Conservation (phyloP, 2,888 invertebrate genomes). For the Drosophila atroscutellata region DNA sequence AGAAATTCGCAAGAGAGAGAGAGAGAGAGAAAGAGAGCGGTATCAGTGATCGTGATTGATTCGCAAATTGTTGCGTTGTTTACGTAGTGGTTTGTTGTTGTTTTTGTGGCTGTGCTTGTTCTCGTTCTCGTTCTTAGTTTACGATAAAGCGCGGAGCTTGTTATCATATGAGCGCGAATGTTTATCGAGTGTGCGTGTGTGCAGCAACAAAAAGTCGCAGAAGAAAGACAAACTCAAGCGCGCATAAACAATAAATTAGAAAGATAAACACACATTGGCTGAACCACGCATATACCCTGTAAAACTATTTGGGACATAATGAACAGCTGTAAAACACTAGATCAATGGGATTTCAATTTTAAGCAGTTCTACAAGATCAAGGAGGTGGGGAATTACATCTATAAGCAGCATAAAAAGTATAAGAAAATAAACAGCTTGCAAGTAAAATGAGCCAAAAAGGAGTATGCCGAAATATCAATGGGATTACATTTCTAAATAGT, state of each 20-base stretch:
- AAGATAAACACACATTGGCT: neutral
- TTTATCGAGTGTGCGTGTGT: slow-evolving; percentile 49
- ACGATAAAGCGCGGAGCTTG: slow-evolving; percentile 53
- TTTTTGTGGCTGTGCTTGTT: neutral
- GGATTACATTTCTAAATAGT: neutral
- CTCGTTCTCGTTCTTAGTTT: slow-evolving; percentile 43
- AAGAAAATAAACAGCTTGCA: neutral
- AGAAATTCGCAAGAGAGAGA: neutral
- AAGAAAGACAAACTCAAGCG: slow-evolving; percentile 46
- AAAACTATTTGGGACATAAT: neutral
- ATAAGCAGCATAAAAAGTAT: neutral
- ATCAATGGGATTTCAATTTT: neutral
- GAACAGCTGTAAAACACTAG: neutral
- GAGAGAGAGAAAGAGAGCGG: neutral
- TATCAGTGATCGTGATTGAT: slow-evolving; percentile 68
- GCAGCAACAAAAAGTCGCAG: slow-evolving; percentile 34
- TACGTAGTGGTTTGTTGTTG: slow-evolving; percentile 18
- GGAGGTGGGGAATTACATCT: neutral
- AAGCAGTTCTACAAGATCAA: neutral
- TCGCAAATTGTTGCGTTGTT: slow-evolving; percentile 54
- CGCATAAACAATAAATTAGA: slow-evolving; percentile 49
- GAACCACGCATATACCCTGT: slow-evolving; percentile 25
- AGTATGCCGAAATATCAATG: neutral
- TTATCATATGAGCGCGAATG: slow-evolving; percentile 63
- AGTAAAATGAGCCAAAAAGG: neutral